Base-by-base conservation (phyloP, 2,113 vertebrate species). In the Amphiprion percula region DNA sequence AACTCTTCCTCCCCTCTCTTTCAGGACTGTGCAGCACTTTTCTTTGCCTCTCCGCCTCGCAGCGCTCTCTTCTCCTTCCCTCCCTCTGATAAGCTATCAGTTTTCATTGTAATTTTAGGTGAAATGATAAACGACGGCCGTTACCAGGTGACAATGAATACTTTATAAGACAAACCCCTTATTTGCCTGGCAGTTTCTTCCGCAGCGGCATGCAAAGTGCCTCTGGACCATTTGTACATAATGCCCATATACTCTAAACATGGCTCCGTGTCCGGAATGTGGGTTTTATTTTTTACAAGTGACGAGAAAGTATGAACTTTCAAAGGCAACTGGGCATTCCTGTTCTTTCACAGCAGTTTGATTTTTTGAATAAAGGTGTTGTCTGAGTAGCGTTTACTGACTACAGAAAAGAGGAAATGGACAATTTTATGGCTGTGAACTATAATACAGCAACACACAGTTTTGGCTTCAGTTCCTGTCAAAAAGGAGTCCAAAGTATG, bases 71-170 rank as follows among this genome's bases (percentile, higher is more conserved):
- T 92, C 88, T 74, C 64, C 72, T 68, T 87, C 86, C 89, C 89
- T 92, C 91, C 88, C 88, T 77, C 85, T 88, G 95, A 96, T 95
- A 95, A 95, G 93, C 93, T 96, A 96, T 96, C 95, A 92, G 92
- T 94, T 95, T 96, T 94, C 94, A 94, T 95, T 95, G 94, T 94
- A 95, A 95, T 95, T 96, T 95, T 94, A 95, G 94, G 95, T 95
- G 94, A 96, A 95, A 95, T 94, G 94, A 95, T 95, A 95, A 96
- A 95, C 93, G 92, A 76, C 88, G 74, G 93, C 93, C 90, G 94
- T 95, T 95, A 96, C 94, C 93, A 95, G 94, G 95, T 95, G 93
- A 95, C 95, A 94, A 96, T 96, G 94, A 95, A 95, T 96, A 95
- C 95, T 96, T 96, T 95, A 96, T 95, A 95, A 96, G 95, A 95